These are phyloP conservation scores for Alexandromys fortis DNA, from an alignment of 2,113 vertebrate genomes.

Conservation along the genomic window DNA sequence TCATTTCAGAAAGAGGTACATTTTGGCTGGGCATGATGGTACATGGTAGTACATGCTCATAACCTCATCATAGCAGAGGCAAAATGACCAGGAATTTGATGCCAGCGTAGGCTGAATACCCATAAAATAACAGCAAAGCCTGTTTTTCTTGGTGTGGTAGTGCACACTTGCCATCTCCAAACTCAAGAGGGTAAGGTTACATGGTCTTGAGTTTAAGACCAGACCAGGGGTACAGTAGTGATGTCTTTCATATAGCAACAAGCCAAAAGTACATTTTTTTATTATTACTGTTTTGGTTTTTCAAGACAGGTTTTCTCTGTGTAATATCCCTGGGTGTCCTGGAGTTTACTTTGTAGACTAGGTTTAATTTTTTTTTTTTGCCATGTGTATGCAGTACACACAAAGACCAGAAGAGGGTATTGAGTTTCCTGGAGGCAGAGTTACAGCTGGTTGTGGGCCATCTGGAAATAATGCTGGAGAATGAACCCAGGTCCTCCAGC, in stretches of 20 bases:
- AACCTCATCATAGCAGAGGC: background rate
- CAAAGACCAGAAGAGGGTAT: background rate
- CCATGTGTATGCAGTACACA: background rate
- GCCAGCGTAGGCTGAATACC: background rate
- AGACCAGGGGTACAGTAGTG: background rate
- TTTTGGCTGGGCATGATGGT: background rate
- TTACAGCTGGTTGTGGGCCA: background rate
- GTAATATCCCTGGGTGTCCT: too few species aligned
- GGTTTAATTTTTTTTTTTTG: too few species aligned
- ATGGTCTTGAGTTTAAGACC: background rate
- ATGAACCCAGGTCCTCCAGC: background rate
- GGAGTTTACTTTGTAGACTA: too few species aligned
- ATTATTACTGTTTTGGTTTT: background rate
- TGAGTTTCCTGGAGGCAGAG: background rate
- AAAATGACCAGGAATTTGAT: background rate
- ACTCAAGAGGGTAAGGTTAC: background rate
- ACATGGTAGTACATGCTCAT: background rate
- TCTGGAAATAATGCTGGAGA: background rate
- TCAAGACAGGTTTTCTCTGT: background rate
- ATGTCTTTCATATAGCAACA: background rate
- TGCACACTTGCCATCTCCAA: background rate
- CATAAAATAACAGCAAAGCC: background rate
- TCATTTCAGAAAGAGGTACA: background rate
- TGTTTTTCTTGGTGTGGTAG: background rate
- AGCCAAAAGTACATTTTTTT: background rate